Evolutionary conservation across 2,888 invertebrate genomes (phyloP), one percentile per base, ranked within the genome.

Genomic region (Agrochola lychnidis): DNA sequence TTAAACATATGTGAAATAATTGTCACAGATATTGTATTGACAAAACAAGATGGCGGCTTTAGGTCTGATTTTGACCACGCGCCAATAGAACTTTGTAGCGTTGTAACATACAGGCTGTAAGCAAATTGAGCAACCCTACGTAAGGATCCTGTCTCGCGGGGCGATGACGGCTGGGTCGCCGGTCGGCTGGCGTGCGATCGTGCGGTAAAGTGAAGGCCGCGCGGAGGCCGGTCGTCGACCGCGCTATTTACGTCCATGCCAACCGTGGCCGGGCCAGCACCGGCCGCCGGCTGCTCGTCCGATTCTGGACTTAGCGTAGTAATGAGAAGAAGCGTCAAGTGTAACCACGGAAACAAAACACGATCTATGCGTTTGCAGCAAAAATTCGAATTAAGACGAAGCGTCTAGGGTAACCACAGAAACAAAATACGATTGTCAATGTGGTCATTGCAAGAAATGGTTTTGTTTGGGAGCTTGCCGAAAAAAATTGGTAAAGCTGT

Each of bases 161-260:
- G 81, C 78, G 77, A 61, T 84, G 84, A 88, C 87, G 83, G 87
- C 81, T 86, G 40, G 48, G 73, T 48, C 72, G 71, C 14, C 42
- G 30, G 45, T 45, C 76, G 22, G 40, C n/a, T 30, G 68, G 83
- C 83, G 81, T 78, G 83, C 76, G 67, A 88, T 88, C 85, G 88
- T 87, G 89, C 83, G 86, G 79, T 82, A 77, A 87, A 92, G 94
- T 93, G 96, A 96, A 96, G 96, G 96, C 93, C 96, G 95, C 89
- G 84, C 91, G 89, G 93, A 96, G 96, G 96, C 93, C 96, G 96
- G 96, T 94, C 96, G 91, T 84, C 92, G 96, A 96, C 95, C 95
- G 91, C 88, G 94, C 96, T 96, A 96, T 96, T 96, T 95, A 95
- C 90, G 71, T 72, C 86, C 71, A 66, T 79, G 25, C 70, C 73